Evolutionary conservation across 2,888 invertebrate species (phyloP), one percentile per base, ranked within the genome.

Genomic region (Meghimatium bilineatum): DNA sequence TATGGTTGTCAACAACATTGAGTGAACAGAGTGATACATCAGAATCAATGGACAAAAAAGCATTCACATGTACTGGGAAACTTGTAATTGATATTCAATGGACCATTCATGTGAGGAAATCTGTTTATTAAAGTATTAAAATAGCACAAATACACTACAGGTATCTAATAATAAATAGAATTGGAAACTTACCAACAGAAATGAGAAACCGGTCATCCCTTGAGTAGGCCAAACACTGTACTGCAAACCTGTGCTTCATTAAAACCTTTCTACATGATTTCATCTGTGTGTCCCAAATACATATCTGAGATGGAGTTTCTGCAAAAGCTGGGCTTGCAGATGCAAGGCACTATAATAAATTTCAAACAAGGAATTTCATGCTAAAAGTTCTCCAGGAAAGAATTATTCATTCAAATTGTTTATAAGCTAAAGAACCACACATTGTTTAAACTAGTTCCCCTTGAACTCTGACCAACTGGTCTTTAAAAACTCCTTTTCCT

Each of bases 171-270:
- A 56, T 23, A 56, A 56, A 56, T 23, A 14, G 10, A 20, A 74
- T 8, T 1, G 20, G 32, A 52, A 34, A 88, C 91, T 89, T 82
- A 93, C 93, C 93, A 38, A 92, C 90, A 82, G 93, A 92, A 44
- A 93, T 86, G 17, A 93, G 91, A 84, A 92, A 93, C 66, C 92
- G 88, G 84, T 93, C 93, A 88, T 93, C 93, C 63, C 92, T 86
- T 66, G 93, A 93, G 88, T 89, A 93, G 12, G 90, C 89, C 83
- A 93, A 86, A 84, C 91, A 90, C 29, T 92, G 90, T 34, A 93
- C 87, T 78, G 92, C 90, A 83, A 89, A 87, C 78, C 91, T 89
- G 85, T 93, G 93, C 60, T 92, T 90, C 32, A 87, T 87, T 14
- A 93, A 88, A 10, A 90, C 90, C 72, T 89, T 90, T 80, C 85